phyloP scores from a whole-genome alignment of 1,140 invertebrate species.

The Drosophila jambulina region DNA sequence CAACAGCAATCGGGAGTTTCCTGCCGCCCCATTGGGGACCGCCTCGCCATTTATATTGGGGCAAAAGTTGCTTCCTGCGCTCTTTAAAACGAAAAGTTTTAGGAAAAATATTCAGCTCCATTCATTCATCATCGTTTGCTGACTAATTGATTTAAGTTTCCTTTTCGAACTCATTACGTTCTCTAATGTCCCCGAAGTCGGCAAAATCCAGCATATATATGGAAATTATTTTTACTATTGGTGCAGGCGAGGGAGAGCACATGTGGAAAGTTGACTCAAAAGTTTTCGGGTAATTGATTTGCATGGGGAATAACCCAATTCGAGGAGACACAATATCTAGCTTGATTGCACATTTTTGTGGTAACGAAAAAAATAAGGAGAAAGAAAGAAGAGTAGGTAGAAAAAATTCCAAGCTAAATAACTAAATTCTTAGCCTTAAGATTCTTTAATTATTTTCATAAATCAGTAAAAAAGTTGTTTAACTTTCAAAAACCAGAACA shows the following conservation, averaged over 20 bases:
- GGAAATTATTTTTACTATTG: conserved; percentile 36
- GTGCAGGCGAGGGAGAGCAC: conserved; percentile 11
- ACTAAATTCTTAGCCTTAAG: too few relatives aligned
- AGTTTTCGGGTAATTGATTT: conserved; percentile 48
- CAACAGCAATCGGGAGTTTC: conserved; percentile 7
- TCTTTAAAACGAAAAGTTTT: conserved; percentile 47
- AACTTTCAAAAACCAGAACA: neutral
- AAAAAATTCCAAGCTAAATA: neutral
- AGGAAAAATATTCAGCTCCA: conserved; percentile 17
- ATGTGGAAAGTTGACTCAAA: conserved; percentile 33
- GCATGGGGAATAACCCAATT: conserved; percentile 43
- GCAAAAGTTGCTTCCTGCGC: conserved; percentile 29
- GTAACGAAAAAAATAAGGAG: neutral
- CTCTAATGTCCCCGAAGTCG: conserved; percentile 38
- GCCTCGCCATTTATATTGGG: conserved; percentile 5
- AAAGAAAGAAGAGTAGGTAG: neutral
- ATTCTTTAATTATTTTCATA: neutral
- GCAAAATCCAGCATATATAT: conserved; percentile 1
- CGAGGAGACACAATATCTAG: conserved; percentile 5
- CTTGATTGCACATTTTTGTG: conserved; percentile 22
- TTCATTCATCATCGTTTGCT: conserved; percentile 59
- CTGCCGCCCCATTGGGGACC: conserved; percentile 13
- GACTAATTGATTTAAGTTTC: conserved; percentile 56
- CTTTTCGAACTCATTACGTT: conserved; percentile 44
- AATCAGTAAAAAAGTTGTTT: neutral